Base-by-base conservation (phyloP, 1,140 invertebrate genomes). In the Psix sp. region DNA sequence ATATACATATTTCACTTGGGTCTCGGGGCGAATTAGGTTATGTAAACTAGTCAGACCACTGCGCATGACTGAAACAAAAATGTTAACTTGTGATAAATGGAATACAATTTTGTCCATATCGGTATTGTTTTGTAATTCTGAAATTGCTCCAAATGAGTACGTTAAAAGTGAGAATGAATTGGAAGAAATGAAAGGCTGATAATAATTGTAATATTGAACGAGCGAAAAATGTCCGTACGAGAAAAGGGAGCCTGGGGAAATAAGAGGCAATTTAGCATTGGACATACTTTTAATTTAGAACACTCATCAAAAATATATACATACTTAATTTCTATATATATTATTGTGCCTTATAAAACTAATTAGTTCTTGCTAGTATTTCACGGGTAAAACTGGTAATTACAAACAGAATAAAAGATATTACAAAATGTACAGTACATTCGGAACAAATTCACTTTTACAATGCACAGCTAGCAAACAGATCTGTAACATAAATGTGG, bases 281-380 rank as follows among this genome's bases (percentile, higher is more conserved):
- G 79, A 82, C 65, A 75, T 83, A 81, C 51, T 83, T 85, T 85
- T 85, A 85, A 85, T 85, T 85, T 85, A 84, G 77, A 84, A 84
- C 80, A 85, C 81, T 83, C 80, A 80, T 84, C 79, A 77, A 82
- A 83, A 82, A 79, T 84, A 84, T 85, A 65, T 83, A 84, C 80
- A 85, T 83, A 84, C 81, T 83, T 78, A 80, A 79, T 7, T 14
- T 67, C 74, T 66, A 74, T 80, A 82, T 83, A 84, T 83, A 80
- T 81, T 82, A 81, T 80, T 80, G 76, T 77, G 79, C 77, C 70
- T 82, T 86, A 80, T 63, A 84, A 80, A 83, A 82, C 62, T 84
- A 87, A 71, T 39, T 76, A 80, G 56, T 86, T 76, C 56, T 78
- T 59, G 63, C 72, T 78, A 70, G 54, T 63, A 65, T 72, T 65